Percentiles rank a stretch among this genome's conserved stretches.
Evolutionary conservation across 2,888 invertebrate species (phyloP).

Genomic region (Stramonita haemastoma): DNA sequence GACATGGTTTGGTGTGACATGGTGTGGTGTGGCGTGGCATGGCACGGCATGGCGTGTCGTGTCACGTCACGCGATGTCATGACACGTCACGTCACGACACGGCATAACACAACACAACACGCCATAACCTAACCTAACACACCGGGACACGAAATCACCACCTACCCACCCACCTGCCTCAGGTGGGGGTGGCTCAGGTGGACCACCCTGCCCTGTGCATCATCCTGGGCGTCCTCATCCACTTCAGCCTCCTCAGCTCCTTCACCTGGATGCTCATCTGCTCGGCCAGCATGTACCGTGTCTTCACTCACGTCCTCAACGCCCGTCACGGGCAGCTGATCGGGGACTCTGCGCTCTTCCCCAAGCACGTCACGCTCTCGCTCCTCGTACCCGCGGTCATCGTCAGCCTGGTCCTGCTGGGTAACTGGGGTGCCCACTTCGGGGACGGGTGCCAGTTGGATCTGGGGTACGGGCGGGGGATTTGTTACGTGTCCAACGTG

Average conservation of each 20-base stretch:
- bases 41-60: no score
- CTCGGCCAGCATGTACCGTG: slow-evolving; percentile 55
- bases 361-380: background rate
- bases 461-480: background rate
- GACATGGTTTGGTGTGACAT: no score
- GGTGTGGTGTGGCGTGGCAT: no score
- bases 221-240: slow-evolving; percentile 51
- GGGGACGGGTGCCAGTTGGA: background rate
- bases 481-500: slow-evolving; percentile 36
- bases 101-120: background rate
- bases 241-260: slow-evolving; percentile 57
- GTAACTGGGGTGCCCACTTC: background rate
- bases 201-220: slow-evolving; percentile 38
- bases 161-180: background rate
- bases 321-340: background rate
- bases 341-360: background rate
- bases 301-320: slow-evolving; percentile 46
- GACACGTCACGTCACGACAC: no score
- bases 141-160: background rate
- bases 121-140: background rate
- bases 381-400: background rate
- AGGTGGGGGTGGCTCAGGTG: slow-evolving; percentile 46
- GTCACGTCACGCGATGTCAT: no score
- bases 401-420: background rate
- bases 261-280: slow-evolving; percentile 57